These are phyloP conservation scores for Rhegmatorhina hoffmannsi DNA, from an alignment of 2,113 vertebrate species.

Conservation along the genomic window DNA sequence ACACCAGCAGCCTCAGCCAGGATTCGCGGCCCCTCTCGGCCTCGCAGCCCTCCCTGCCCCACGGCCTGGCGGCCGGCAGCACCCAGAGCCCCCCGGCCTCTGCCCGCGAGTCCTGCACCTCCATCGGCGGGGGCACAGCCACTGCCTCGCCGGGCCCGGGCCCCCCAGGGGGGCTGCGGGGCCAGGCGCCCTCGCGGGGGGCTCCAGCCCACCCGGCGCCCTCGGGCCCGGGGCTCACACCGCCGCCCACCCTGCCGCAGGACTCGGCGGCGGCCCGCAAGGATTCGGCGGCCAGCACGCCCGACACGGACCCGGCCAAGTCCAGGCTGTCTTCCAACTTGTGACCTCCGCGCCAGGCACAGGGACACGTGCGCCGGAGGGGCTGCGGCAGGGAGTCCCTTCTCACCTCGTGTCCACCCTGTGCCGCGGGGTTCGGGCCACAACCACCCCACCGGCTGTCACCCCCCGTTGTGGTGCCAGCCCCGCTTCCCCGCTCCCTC, in stretches of 20 bases:
- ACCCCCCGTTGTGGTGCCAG: not conserved
- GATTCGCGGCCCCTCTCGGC: slow-evolving; percentile 90
- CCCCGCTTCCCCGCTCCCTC: not conserved
- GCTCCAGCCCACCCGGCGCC: slow-evolving; percentile 82
- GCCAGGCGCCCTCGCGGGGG: slow-evolving; percentile 71
- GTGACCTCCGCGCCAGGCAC: slow-evolving; percentile 79
- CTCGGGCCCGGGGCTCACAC: slow-evolving; percentile 69
- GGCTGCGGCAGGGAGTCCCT: not conserved
- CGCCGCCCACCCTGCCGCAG: slow-evolving; percentile 61
- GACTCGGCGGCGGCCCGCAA: slow-evolving; percentile 80
- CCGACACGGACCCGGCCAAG: slow-evolving; percentile 87
- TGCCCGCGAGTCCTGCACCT: slow-evolving; percentile 79
- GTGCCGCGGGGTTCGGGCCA: not conserved
- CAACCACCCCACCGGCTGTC: not conserved
- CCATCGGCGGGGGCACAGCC: slow-evolving; percentile 71
- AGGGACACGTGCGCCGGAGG: not conserved
- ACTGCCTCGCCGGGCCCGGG: slow-evolving; percentile 2
- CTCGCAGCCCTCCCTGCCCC: slow-evolving; percentile 92
- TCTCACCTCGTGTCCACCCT: not conserved
- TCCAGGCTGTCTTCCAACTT: slow-evolving; percentile 95
- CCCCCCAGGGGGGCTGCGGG: slow-evolving; percentile 56
- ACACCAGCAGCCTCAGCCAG: slow-evolving; percentile 84
- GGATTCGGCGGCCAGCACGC: slow-evolving; percentile 82
- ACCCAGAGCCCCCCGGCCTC: slow-evolving; percentile 83
- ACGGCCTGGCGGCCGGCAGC: slow-evolving; percentile 74